Base-by-base conservation (phyloP, 2,888 invertebrate genomes). In the Agrotis ipsilon region DNA sequence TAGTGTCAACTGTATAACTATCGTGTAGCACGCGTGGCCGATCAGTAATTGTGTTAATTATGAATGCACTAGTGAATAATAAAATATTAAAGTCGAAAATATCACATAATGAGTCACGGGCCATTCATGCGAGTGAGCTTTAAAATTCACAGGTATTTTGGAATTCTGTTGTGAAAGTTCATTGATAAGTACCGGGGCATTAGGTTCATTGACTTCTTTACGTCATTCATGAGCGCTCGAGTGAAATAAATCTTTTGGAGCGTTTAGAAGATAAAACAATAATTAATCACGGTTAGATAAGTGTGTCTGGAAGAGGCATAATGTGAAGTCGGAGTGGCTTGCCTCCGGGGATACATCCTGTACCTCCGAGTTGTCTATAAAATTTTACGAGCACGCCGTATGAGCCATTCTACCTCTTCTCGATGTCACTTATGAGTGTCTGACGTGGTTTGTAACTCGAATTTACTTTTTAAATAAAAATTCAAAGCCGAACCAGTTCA, bases 211-310 rank as follows among this genome's bases (percentile, higher is more conserved):
- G 78, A 66, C 78, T 83, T 81, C 78, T 81, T 83, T 85, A 70
- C 76, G 82, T 86, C 85, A 87, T 82, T 86, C 77, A 69, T 70
- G 81, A 70, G 74, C 86, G 81, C 81, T 87, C 81, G 65, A 82
- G 87, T 83, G 85, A 87, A 90, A 88, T 89, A 89, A 91, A 90
- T 87, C 86, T 84, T 87, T 84, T 75, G 79, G 79, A 86, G 87
- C 88, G 88, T 91, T 91, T 89, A 87, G 82, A 86, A 89, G 91
- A 92, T 94, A 91, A 92, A 94, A 92, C 90, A 92, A 77, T 75
- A 93, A 94, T 94, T 94, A 94, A 95, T 94, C 93, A 94, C 90
- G 92, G 91, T 91, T 92, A 92, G 92, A 91, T 93, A 93, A 94
- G 91, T 94, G 89, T 91, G 91, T 91, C 88, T 90, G 87, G 86